Evolutionary conservation across 2,797 vertebrate genomes (phyloP), one percentile per base, ranked within the genome.

Genomic region (Coluber constrictor): DNA sequence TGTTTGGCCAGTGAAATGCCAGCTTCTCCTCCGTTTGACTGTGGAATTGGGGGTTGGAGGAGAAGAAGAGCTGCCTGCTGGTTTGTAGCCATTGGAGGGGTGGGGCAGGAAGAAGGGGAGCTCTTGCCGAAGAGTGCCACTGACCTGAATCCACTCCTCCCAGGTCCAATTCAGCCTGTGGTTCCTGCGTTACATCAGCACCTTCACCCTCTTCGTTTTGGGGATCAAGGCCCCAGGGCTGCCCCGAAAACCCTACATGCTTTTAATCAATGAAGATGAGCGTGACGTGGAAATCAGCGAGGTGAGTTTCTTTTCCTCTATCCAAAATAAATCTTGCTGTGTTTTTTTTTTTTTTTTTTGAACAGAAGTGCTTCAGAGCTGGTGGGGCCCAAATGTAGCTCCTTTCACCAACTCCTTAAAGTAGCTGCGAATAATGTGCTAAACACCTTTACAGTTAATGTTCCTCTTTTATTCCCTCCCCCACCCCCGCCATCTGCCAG

Each of bases 151-250:
- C 27, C 95, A 10, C 95, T 92, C 29, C 15, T 87, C 70, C 97
- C 27, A 99, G 99, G 98, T 99, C 95, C 98, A 99, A 95, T 99
- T 99, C 90, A 93, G 96, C 6, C 97, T 99, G 93, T 99, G 99
- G 99, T 94, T 99, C 93, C 94, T 98, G 6, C 98, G 99, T n/a
- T 99, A 99, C 93, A 0, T 97, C 37, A 96, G 98, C 95, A 98
- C 98, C 0, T 98, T 98, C 93, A 96, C 97, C 70, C 98, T 99
- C 55, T 99, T 99, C 95, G 66, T 98, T 94, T 93, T 99, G 57
- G 98, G 99, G 25, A 98, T 99, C 89, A 98, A 98, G 96, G 99
- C 99, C 54, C 99, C 99, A 0, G 99, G 99, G 47, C 97, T 99
- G 94, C 98, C 98, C 0, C 98, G 8, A 89, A 98, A 97, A 94